Conservation (phyloP, 2,797 vertebrate species). For the Trachurus trachurus region DNA sequence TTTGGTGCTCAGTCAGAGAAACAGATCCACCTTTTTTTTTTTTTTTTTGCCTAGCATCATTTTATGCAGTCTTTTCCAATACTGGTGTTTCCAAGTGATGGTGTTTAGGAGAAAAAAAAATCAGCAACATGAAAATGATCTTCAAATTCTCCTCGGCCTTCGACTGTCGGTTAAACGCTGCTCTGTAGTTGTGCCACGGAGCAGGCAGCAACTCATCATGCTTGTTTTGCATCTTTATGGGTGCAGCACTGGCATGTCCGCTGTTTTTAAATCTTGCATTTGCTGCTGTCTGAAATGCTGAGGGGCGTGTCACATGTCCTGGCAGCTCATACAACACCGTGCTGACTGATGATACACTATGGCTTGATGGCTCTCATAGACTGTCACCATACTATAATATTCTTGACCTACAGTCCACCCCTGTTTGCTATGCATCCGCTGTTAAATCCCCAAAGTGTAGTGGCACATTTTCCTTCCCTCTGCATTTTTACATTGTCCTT, state of each 20-base stretch:
- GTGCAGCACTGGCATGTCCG: background rate
- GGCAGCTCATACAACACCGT: slow-evolving; percentile 34
- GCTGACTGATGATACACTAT: slow-evolving; percentile 64
- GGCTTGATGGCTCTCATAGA: slow-evolving; percentile 47
- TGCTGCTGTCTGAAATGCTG: slow-evolving; percentile 37
- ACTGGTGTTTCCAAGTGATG: slow-evolving; percentile 11
- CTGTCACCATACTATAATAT: slow-evolving; percentile 31
- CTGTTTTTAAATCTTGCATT: slow-evolving; percentile 36
- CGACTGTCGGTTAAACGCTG: background rate
- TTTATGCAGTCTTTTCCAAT: slow-evolving; percentile 11
- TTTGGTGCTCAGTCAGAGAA: slow-evolving; percentile 1
- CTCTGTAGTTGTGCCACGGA: background rate
- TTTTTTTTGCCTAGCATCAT: background rate
- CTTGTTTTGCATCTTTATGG: slow-evolving; percentile 27
- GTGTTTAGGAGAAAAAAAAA: background rate
- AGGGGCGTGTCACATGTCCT: slow-evolving; percentile 35
- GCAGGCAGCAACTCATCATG: slow-evolving; percentile 1
- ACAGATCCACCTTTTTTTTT: background rate
- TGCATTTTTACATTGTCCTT: background rate
- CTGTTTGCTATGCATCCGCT: slow-evolving; percentile 36
- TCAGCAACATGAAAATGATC: slow-evolving; percentile 11
- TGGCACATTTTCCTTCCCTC: background rate
- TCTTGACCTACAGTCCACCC: slow-evolving; percentile 41
- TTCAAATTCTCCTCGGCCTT: background rate
- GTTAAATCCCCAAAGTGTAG: slow-evolving; percentile 33